Conservation (phyloP, 2,888 invertebrate species). For the Trachelus iudaicus region DNA sequence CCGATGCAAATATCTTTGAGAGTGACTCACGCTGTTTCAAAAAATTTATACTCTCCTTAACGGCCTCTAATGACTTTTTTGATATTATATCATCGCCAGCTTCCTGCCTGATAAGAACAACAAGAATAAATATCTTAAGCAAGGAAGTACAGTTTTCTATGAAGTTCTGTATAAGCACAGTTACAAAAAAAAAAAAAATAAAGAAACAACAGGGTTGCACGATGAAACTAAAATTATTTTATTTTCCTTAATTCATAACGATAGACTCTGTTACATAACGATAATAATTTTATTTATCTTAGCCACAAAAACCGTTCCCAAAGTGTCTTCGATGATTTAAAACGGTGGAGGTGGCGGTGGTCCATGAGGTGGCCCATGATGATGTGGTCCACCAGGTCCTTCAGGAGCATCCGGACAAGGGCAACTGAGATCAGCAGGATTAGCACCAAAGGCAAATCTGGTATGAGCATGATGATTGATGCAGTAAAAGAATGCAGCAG, state of each 20-base stretch:
- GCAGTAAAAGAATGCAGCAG: constrained; percentile 15
- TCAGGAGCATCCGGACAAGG: no score
- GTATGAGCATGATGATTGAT: background rate
- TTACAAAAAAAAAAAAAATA: no score
- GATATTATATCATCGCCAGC: constrained; percentile 62
- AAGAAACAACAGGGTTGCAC: no score
- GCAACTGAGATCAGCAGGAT: no score
- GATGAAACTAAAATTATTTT: no score
- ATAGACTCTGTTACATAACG: no score
- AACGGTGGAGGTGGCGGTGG: background rate
- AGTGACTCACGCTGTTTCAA: constrained; percentile 63
- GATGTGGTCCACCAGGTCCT: background rate
- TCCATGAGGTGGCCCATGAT: background rate
- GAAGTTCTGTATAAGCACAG: no score
- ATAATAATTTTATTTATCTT: no score
- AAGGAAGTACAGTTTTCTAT: no score
- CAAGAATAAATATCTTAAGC: background rate
- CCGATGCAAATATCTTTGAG: background rate
- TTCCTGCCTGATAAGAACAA: constrained; percentile 33
- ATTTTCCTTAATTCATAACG: no score
- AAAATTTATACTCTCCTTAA: constrained; percentile 59
- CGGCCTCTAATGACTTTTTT: constrained; percentile 62
- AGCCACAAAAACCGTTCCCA: no score
- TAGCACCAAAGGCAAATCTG: no score
- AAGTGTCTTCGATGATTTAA: background rate